Base-by-base conservation (phyloP, 2,888 invertebrate genomes). In the Orchesella flavescens region DNA sequence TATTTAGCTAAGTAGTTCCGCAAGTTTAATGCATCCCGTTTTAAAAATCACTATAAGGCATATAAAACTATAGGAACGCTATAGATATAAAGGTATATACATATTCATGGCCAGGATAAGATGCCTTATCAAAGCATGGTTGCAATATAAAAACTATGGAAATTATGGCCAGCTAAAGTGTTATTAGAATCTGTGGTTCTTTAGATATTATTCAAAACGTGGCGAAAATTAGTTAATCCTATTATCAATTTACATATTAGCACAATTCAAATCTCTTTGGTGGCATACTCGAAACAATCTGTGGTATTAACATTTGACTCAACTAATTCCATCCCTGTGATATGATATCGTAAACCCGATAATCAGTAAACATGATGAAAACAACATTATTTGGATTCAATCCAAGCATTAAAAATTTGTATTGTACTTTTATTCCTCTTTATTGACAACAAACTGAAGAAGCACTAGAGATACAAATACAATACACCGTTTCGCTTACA, bases 171-270 rank as follows among this genome's bases (percentile, higher is more conserved):
- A n/a, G n/a, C n/a, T n/a, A n/a, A n/a, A n/a, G n/a, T n/a, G n/a
- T n/a, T n/a, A n/a, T n/a, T n/a, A n/a, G n/a, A n/a, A n/a, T n/a
- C n/a, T n/a, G n/a, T n/a, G n/a, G n/a, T n/a, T n/a, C n/a, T 34
- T 34, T 7, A 34, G 34, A 34, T 34, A 7, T 34, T 34, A 34
- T 34, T 7, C 34, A 34, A 7, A 43, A 68, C 68, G 59, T 75
- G 75, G 74, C 75, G 81, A 69, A 75, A 81, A 81, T 75, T 81
- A 69, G 68, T 81, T 81, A 81, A 81, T 81, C 81, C 69, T 63
- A 68, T 81, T 81, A 81, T 69, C 53, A 43, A 61, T 55, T 19
- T 59, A 12, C 61, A 57, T 34, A 34, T 4, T 34, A 34, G 2
- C 7, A 55, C 53, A 12, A 3, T 9, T 5, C 24, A 10, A n/a